A percentile compares a stretch with the other conserved stretches of the same genome.
These are phyloP conservation scores for Actinopyga echinites DNA, from an alignment of 53 echinoderm and acorn worm genomes.

Conservation along the genomic window DNA sequence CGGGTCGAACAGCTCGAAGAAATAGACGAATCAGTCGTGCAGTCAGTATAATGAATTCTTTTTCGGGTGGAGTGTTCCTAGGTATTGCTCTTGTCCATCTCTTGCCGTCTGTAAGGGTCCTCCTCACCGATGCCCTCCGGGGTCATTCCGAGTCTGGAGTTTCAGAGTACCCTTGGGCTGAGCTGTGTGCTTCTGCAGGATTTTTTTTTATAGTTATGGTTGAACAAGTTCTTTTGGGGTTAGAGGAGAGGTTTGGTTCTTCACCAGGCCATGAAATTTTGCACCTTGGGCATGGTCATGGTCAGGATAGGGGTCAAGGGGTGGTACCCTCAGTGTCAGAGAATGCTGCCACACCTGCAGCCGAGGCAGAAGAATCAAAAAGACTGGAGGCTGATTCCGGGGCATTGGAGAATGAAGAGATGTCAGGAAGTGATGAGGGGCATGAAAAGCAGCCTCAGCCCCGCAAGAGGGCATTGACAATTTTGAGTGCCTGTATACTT, in stretches of 20 bases:
- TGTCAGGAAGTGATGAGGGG: not conserved
- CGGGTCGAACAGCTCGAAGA: conserved; percentile 34
- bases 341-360: not conserved
- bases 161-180: conserved; percentile 68
- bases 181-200: conserved; percentile 63
- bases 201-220: conserved; percentile 83
- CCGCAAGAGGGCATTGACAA: not conserved
- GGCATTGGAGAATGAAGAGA: too few relatives aligned
- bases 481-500: conserved; percentile 67
- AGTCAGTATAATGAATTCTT: conserved; percentile 77
- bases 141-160: conserved; percentile 10
- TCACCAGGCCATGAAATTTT: not conserved
- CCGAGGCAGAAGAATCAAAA: not conserved
- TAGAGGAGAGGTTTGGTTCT: conserved; percentile 51
- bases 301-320: not conserved
- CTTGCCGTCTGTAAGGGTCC: conserved; percentile 64
- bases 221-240: conserved; percentile 67
- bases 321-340: conserved; percentile 16
- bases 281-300: conserved; percentile 10
- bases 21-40: conserved; percentile 42
- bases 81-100: conserved; percentile 89
- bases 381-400: not conserved
- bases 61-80: conserved; percentile 88
- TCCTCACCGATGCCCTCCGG: conserved; percentile 54
- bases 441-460: not conserved